Percentiles rank a stretch among this genome's conserved stretches.
Evolutionary conservation across 2,797 vertebrate species (phyloP).

Genomic region (Enteromius unitaeniatus): DNA sequence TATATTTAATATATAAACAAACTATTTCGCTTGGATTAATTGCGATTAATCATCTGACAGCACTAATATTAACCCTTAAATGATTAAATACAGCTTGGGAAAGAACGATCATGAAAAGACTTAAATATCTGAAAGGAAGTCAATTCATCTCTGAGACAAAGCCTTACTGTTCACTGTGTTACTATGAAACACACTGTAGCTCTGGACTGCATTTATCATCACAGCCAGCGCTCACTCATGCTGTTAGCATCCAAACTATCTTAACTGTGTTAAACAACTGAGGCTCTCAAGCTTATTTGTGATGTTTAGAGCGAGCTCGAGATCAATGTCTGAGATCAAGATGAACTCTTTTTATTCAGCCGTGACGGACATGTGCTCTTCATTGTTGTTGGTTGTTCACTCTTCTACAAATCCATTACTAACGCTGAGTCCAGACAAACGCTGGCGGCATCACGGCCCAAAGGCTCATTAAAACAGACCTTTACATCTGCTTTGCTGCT

Average conservation of each 20-base stretch:
- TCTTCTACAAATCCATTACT: constrained; percentile 23
- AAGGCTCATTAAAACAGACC: constrained; percentile 23
- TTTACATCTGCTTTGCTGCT: constrained; percentile 5
- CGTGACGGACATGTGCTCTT: neutral
- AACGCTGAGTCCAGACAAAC: neutral
- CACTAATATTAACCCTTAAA: neutral
- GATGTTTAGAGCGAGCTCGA: neutral
- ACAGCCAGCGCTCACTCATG: constrained; percentile 24
- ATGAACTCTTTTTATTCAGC: constrained; percentile 1
- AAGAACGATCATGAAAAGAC: constrained; percentile 2
- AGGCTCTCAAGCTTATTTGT: neutral
- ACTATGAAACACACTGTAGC: constrained; percentile 28
- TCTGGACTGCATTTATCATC: constrained; percentile 23
- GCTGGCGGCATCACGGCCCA: neutral
- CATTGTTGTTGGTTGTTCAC: neutral
- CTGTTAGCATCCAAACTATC: constrained; percentile 39
- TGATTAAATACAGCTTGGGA: neutral
- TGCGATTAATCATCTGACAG: no score
- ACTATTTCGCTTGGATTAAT: no score
- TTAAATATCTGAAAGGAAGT: constrained; percentile 17
- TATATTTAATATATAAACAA: no score
- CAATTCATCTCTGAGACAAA: constrained; percentile 43
- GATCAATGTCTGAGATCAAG: constrained; percentile 2
- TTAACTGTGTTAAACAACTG: constrained; percentile 29
- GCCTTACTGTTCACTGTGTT: constrained; percentile 46